Evolutionary conservation across 2,113 vertebrate species (phyloP).

Genomic region (Elachura formosa): DNA sequence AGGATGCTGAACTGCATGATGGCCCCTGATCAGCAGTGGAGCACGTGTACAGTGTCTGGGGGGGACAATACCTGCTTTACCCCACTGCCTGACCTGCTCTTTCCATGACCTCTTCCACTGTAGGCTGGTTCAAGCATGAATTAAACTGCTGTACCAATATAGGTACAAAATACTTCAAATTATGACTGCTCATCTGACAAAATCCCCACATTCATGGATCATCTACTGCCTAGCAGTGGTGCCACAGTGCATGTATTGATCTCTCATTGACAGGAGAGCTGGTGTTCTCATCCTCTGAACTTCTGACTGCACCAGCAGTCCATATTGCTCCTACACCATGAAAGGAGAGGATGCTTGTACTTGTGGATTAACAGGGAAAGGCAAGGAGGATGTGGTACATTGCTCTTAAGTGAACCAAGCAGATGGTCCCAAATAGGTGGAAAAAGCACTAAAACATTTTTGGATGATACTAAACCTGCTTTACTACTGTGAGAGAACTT

Average conservation of each 20-base stretch:
- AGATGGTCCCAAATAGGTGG: no score
- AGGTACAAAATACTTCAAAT: neutral
- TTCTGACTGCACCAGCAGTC: neutral
- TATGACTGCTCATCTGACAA: neutral
- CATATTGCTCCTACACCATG: neutral
- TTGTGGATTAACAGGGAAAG: neutral
- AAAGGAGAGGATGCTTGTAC: neutral
- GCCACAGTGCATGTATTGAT: neutral
- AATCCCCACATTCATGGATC: neutral
- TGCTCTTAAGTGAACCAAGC: neutral
- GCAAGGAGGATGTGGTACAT: neutral
- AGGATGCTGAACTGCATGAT: neutral
- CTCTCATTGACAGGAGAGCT: neutral
- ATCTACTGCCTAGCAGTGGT: neutral
- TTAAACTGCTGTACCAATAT: neutral
- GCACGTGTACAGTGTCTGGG: neutral
- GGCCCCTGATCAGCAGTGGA: neutral
- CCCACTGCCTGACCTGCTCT: neutral
- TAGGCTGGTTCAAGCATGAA: neutral
- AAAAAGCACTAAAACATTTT: neutral
- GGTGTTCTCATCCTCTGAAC: neutral
- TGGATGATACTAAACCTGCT: neutral
- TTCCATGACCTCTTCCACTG: neutral
- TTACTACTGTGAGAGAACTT: neutral
- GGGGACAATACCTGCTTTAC: neutral